phyloP scores from a whole-genome alignment of 2,888 invertebrate species.

The Ditula angustiorana region DNA sequence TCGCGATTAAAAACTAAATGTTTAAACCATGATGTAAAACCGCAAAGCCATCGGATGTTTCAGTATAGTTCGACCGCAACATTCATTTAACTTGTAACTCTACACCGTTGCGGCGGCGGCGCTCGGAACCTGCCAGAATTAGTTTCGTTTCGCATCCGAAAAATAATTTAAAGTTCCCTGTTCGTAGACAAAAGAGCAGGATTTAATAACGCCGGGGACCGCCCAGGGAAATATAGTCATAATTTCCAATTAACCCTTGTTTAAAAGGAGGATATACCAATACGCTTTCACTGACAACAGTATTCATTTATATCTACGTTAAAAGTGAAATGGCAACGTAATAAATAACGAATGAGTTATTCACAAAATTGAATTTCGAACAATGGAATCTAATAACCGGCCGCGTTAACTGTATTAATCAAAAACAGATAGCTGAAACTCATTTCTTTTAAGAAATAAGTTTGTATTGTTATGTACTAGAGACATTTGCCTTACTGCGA shows the following conservation, averaged over 20 bases:
- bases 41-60: constrained; percentile 44
- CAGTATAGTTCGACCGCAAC: constrained; percentile 44
- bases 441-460: background rate
- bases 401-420: background rate
- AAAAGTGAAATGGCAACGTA: background rate
- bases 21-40: constrained; percentile 41
- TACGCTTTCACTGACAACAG: constrained; percentile 12
- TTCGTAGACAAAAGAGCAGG: constrained; percentile 47
- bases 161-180: constrained; percentile 46
- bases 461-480: too few relatives aligned
- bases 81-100: constrained; percentile 42
- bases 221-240: constrained; percentile 25
- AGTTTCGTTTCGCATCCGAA: constrained; percentile 46
- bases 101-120: background rate
- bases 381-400: constrained; percentile 5
- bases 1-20: constrained; percentile 18
- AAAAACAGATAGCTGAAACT: background rate
- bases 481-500: too few relatives aligned
- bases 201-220: constrained; percentile 49
- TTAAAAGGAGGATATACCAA: constrained; percentile 2
- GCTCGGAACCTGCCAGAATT: constrained; percentile 43
- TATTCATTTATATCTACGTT: constrained; percentile 10
- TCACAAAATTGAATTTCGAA: constrained; percentile 15
- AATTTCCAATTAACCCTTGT: constrained; percentile 31
- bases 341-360: constrained; percentile 1